Base-by-base conservation (phyloP, 2,888 invertebrate genomes). In the Rhorus exstirpatorius region DNA sequence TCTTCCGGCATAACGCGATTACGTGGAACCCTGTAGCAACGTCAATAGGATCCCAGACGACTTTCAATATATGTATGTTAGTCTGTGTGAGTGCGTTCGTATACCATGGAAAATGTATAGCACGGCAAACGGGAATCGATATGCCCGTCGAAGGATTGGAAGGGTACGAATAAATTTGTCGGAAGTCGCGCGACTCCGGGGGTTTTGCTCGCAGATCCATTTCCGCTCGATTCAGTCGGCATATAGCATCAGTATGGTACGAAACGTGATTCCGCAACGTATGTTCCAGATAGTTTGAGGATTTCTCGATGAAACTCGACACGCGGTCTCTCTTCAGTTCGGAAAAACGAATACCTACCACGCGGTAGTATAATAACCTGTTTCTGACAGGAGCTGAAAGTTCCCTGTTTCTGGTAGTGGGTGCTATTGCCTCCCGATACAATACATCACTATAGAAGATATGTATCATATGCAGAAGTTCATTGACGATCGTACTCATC, bases 121-220 rank as follows among this genome's bases (percentile, higher is more conserved):
- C 63, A 58, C 44, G 65, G 61, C 80, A 61, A 83, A 71, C 83
- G 78, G 85, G 85, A 88, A 91, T 91, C 91, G 91, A 91, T 91
- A 90, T 83, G 84, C 65, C 26, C 77, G 84, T 76, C 75, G 76
- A 81, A 81, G 75, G 80, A 84, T 80, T 71, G 80, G 83, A 77
- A 84, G 80, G 86, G 87, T 84, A 86, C 89, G 89, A 89, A 90
- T 89, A 90, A 91, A 91, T 91, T 90, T 90, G 90, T 90, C 90
- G 88, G 87, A 89, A 90, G 88, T 89, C 87, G 86, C 84, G 83
- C 85, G 65, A 82, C 82, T 75, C 70, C 82, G 70, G 76, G 70
- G 76, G 75, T 63, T 78, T 41, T 61, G 31, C 83, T 79, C 85
- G 72, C 77, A 49, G 74, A 83, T 85, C 82, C 84, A 84, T 84